phyloP scores from a whole-genome alignment of 2,113 vertebrate species.

The Ailuropoda melanoleuca region DNA sequence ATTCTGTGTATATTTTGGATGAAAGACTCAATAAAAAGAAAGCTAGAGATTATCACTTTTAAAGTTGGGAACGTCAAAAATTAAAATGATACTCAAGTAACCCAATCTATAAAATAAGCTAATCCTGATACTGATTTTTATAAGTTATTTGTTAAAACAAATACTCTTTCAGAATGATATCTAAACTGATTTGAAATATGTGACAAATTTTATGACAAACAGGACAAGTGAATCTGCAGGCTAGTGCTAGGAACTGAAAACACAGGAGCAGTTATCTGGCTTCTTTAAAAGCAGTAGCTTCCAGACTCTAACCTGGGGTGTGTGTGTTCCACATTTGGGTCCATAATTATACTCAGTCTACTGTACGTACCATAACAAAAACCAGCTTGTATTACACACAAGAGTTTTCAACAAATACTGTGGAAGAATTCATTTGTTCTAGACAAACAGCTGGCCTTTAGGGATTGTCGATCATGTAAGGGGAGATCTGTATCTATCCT shows the following conservation, averaged over 20 bases:
- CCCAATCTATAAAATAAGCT: background rate
- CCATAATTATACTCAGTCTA: background rate
- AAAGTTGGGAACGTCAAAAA: slow-evolving; percentile 34
- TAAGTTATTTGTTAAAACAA: slow-evolving; percentile 12
- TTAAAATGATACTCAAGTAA: background rate
- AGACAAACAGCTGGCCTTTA: background rate
- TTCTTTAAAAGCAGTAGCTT: background rate
- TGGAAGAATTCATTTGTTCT: background rate
- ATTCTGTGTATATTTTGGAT: background rate
- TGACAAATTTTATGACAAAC: background rate
- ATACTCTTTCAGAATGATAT: background rate
- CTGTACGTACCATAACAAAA: background rate
- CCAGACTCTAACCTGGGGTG: background rate
- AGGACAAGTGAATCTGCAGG: background rate
- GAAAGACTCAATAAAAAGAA: slow-evolving; percentile 24
- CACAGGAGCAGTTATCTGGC: background rate
- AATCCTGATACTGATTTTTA: background rate
- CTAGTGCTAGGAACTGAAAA: background rate
- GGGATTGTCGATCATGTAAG: background rate
- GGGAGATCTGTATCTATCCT: background rate
- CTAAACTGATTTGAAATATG: background rate
- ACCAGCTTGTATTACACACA: background rate
- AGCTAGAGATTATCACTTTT: background rate
- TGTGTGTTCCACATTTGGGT: background rate
- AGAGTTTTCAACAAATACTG: background rate